Evolutionary conservation across 2,888 invertebrate species (phyloP).

Genomic region (Spisula subtruncata): DNA sequence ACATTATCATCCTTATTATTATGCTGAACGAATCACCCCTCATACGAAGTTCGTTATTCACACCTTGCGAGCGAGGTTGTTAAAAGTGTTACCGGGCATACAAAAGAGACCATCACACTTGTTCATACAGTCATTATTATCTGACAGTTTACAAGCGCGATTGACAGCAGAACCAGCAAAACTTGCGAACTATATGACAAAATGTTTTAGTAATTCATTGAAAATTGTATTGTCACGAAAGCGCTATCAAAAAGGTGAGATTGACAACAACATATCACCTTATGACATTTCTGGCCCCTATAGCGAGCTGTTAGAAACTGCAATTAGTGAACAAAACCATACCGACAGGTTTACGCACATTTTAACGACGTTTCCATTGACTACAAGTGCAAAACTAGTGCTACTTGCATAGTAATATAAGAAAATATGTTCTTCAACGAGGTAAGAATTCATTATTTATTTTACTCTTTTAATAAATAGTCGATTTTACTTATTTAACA

Average conservation of each 20-base stretch:
- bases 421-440: neutral
- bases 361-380: slow-evolving; percentile 15
- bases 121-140: slow-evolving; percentile 43
- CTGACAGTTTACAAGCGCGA: slow-evolving; percentile 48
- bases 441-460: neutral
- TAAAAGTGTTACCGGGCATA: slow-evolving; percentile 31
- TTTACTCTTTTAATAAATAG: too few species aligned
- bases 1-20: neutral
- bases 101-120: slow-evolving; percentile 58
- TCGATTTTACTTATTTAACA: too few species aligned
- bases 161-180: slow-evolving; percentile 35
- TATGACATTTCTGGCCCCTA: slow-evolving; percentile 3
- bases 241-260: slow-evolving; percentile 16
- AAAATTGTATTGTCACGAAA: slow-evolving; percentile 43
- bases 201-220: slow-evolving; percentile 45
- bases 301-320: neutral
- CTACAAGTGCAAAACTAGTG: neutral
- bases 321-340: slow-evolving; percentile 18
- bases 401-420: neutral
- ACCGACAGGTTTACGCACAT: neutral
- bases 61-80: slow-evolving; percentile 52
- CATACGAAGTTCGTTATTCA: slow-evolving; percentile 54
- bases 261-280: slow-evolving; percentile 7
- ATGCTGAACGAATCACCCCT: neutral
- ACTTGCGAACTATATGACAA: slow-evolving; percentile 62